Conservation (phyloP, 2,888 invertebrate genomes). For the Aphrophora alni region DNA sequence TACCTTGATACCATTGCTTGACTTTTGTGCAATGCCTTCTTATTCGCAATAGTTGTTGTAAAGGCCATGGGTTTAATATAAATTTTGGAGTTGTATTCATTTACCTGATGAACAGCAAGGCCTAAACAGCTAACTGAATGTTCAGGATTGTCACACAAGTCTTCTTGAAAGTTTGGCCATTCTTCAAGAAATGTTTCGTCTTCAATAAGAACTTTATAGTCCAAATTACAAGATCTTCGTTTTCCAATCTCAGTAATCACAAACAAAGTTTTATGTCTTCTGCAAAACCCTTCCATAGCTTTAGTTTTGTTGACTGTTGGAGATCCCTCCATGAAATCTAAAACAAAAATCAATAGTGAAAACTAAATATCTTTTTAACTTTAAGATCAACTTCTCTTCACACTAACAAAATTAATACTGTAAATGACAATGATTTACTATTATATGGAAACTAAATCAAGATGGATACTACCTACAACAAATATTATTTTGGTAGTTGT, state of each 20-base stretch:
- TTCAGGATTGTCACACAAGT: constrained; percentile 72
- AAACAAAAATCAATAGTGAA: constrained; percentile 40
- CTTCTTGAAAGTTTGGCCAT: constrained; percentile 70
- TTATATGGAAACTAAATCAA: too few species aligned
- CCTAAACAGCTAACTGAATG: constrained; percentile 73
- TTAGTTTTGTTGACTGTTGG: constrained; percentile 61
- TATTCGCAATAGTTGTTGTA: too few species aligned
- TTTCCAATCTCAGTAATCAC: constrained; percentile 66
- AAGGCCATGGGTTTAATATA: too few species aligned
- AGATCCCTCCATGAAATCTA: constrained; percentile 61
- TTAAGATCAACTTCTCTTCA: neutral
- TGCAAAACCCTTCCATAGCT: constrained; percentile 64
- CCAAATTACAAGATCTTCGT: constrained; percentile 64
- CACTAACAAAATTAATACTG: too few species aligned
- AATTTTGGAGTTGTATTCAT: too few species aligned
- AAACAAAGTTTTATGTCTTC: constrained; percentile 60
- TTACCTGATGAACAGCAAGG: constrained; percentile 79
- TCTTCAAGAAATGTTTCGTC: constrained; percentile 64
- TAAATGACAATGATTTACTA: too few species aligned
- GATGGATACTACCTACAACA: too few species aligned
- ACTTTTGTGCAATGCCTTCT: too few species aligned
- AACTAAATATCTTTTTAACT: neutral
- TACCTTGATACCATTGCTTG: neutral
- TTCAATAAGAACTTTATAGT: constrained; percentile 62
- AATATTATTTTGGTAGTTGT: too few species aligned